Base-by-base conservation (phyloP, 2,888 invertebrate genomes). In the Plagodis dolabraria region DNA sequence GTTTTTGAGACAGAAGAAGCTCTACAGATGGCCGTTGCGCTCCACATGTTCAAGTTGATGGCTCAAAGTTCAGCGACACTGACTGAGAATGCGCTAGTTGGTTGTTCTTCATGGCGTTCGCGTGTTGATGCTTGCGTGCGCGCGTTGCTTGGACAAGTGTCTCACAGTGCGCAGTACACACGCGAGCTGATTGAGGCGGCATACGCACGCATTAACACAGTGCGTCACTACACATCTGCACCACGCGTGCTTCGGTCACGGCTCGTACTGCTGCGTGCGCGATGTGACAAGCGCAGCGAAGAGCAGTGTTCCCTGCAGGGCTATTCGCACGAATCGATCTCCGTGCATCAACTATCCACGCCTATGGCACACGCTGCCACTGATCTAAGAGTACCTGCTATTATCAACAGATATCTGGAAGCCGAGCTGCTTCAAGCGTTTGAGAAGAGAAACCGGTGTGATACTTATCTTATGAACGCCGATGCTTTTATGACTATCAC, bases 161-260 rank as follows among this genome's bases (percentile, higher is more conserved):
- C 79, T 0, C 77, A 84, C 60, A 83, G 88, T 5, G 72, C 76
- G 8, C 85, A 87, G 59, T 88, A 86, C 61, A 77, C 79, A 1
- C 72, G 78, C 8, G 66, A 74, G 10, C 60, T 78, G 2, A 72
- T 87, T n/a, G 75, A 82, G 53, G 69, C 76, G 0, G 80, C 79
- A 0, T 78, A 79, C 44, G 70, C 68, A 9, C 72, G 79, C 11
- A 64, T 83, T 6, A 33, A 48, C 43, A 68, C 70, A 46, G 67
- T 70, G 10, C 67, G 74, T 5, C 49, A 54, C 5, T 76, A 76
- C 58, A 57, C 57, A 2, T 36, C 62, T 0, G 52, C 56, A 10
- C 63, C 73, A 0, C 66, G 60, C 7, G 57, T 62, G 12, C 70
- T 83, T 43, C 68, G 65, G 5, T 82, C 85, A 1, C 70, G 67